A percentile compares a stretch with the other conserved stretches of the same genome.
These are phyloP conservation scores for Trididemnum nubilum DNA, from an alignment of 23 tunicate species.

Conservation along the genomic window DNA sequence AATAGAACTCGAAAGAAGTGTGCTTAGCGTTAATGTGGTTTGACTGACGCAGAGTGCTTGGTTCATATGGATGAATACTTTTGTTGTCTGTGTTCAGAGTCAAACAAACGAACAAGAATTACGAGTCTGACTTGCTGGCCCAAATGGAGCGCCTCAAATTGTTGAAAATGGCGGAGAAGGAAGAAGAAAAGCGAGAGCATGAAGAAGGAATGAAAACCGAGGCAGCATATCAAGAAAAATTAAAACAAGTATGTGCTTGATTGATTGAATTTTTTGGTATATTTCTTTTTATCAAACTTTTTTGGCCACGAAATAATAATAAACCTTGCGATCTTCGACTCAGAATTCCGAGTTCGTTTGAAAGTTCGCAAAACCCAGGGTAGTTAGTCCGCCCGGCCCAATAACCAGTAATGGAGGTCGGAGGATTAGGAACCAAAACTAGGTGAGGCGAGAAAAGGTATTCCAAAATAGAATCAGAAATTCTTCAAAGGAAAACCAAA, in stretches of 20 bases:
- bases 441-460: too few species aligned
- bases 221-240: slow-evolving; percentile 57
- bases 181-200: slow-evolving; percentile 60
- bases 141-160: slow-evolving; percentile 62
- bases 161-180: slow-evolving; percentile 32
- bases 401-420: too few species aligned
- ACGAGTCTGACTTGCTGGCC: slow-evolving; percentile 65
- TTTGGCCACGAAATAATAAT: not conserved
- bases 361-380: too few species aligned
- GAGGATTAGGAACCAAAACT: too few species aligned
- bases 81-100: slow-evolving; percentile 56
- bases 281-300: not conserved
- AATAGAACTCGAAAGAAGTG: too few species aligned
- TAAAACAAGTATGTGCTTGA: slow-evolving; percentile 52
- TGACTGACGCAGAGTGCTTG: too few species aligned
- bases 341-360: not conserved
- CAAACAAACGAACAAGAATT: slow-evolving; percentile 70
- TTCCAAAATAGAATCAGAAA: too few species aligned
- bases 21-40: too few species aligned
- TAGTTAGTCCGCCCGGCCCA: too few species aligned
- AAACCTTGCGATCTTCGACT: not conserved
- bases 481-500: too few species aligned
- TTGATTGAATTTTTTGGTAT: not conserved
- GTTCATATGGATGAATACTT: too few species aligned
- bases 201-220: slow-evolving; percentile 65